phyloP scores from a whole-genome alignment of 2,888 invertebrate species.

The Habrosyne pyritoides region DNA sequence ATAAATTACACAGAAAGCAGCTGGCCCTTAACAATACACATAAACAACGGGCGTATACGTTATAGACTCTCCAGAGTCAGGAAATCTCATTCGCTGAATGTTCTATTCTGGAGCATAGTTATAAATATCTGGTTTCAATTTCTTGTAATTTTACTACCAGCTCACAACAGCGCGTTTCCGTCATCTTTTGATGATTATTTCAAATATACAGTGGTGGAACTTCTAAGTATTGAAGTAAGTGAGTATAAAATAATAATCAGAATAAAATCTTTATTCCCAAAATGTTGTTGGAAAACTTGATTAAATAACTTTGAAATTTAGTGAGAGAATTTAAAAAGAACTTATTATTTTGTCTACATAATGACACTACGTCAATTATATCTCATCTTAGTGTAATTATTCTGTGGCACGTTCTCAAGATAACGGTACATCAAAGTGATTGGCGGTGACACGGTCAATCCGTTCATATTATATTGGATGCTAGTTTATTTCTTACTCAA shows the following conservation, averaged over 20 bases:
- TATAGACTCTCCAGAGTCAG: conserved; percentile 37
- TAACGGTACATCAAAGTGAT: not conserved
- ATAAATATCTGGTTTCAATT: conserved; percentile 51
- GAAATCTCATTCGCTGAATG: conserved; percentile 45
- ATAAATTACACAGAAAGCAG: conserved; percentile 29
- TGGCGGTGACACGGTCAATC: not conserved
- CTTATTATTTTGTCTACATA: too few species aligned
- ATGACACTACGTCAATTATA: not conserved
- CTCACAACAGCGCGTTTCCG: conserved; percentile 21
- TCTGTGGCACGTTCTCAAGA: not conserved
- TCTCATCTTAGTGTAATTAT: not conserved
- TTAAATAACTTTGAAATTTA: too few species aligned
- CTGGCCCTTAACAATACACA: conserved; percentile 22
- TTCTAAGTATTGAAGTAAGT: too few species aligned
- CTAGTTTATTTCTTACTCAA: not conserved
- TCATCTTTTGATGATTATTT: not conserved
- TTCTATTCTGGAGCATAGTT: conserved; percentile 51
- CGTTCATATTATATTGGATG: not conserved
- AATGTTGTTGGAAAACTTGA: not conserved
- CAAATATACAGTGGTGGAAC: not conserved
- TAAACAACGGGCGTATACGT: conserved; percentile 21
- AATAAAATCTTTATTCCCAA: not conserved
- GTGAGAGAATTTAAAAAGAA: too few species aligned
- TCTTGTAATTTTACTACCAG: conserved; percentile 40
- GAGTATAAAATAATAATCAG: not conserved